phyloP scores from a whole-genome alignment of 1,140 invertebrate genomes.

The Orchesella cincta region DNA sequence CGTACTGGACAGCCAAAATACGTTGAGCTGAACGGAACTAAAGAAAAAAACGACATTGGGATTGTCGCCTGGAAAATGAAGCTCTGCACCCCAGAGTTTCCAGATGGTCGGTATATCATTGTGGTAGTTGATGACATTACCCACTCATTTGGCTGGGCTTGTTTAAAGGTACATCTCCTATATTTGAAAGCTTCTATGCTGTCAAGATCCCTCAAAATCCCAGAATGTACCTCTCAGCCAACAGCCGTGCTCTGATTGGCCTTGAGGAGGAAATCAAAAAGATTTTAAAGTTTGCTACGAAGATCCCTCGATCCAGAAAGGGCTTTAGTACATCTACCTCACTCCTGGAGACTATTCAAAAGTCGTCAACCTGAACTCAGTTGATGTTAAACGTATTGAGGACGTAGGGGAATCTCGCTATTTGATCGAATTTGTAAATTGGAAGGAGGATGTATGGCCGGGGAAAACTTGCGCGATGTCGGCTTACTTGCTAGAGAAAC shows the following conservation, averaged over 20 bases:
- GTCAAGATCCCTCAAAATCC: slow-evolving; percentile 80
- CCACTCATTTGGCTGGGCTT: slow-evolving; percentile 93
- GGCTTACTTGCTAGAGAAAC: slow-evolving; percentile 98
- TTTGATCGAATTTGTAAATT: slow-evolving; percentile 94
- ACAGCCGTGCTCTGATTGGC: slow-evolving; percentile 96
- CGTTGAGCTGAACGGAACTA: slow-evolving; percentile 85
- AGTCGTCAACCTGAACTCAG: slow-evolving; percentile 70
- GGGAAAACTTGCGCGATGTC: slow-evolving; percentile 93
- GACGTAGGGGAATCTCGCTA: slow-evolving; percentile 92
- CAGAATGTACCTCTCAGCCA: slow-evolving; percentile 91
- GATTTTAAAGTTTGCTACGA: slow-evolving; percentile 93
- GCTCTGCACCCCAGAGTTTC: slow-evolving; percentile 92
- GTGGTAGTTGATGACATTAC: slow-evolving; percentile 98
- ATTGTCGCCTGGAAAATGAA: slow-evolving; percentile 98
- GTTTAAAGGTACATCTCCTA: slow-evolving; percentile 92
- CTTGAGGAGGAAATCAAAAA: slow-evolving; percentile 94
- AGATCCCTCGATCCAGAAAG: slow-evolving; percentile 87
- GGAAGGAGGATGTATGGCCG: slow-evolving; percentile 91
- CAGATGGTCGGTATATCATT: slow-evolving; percentile 87
- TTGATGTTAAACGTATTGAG: slow-evolving; percentile 82
- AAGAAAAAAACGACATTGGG: slow-evolving; percentile 93
- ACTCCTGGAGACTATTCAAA: slow-evolving; percentile 90
- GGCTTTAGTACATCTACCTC: slow-evolving; percentile 97
- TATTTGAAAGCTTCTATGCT: slow-evolving; percentile 88
- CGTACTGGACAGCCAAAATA: slow-evolving; percentile 75